Evolutionary conservation across 2,113 vertebrate genomes (phyloP), one percentile per base, ranked within the genome.

Genomic region (Cardinalis cardinalis): DNA sequence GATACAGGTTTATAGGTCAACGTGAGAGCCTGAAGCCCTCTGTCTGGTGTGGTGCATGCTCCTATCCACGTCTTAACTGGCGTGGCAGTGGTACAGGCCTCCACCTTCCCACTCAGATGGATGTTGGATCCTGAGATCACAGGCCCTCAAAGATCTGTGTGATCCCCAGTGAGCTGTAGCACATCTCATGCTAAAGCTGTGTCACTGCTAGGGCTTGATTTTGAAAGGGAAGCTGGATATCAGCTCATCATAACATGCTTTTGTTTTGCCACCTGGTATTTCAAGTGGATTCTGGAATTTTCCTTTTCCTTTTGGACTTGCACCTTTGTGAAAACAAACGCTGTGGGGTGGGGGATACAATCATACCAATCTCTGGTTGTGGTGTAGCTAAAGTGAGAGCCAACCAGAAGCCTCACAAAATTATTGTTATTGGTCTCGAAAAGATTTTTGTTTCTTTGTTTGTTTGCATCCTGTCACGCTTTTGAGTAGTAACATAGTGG

Each of bases 1-100:
- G 84, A 92, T 59, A 38, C 31, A 58, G 70, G 70, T 74, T 94
- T 88, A 10, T 49, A 71, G 76, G 64, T 58, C 43, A 91, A 84
- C 28, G 72, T 23, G 40, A 70, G 79, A 77, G 86, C 80, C 65
- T 59, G 60, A 74, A 88, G 68, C 65, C 59, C 49, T 58, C 56
- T 68, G 26, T 53, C 60, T 95, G 78, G 38, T 74, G 56, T 25
- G 19, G 48, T 53, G 32, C 0, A 0, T 77, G 82, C 78, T 87
- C 43, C 25, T 52, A 14, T 53, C 56, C 24, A 36, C 0, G 0
- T 53, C 36, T 51, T 12, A 8, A 8, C 41, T 29, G 53, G 44
- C 10, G 6, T 12, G 7, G 61, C 77, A 87, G 80, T 53, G 52
- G 76, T 52, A 18, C 19, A 41, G 26, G 58, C 28, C 44, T 48